Conservation (phyloP, 2,888 invertebrate genomes). For the Tortrix viridana region DNA sequence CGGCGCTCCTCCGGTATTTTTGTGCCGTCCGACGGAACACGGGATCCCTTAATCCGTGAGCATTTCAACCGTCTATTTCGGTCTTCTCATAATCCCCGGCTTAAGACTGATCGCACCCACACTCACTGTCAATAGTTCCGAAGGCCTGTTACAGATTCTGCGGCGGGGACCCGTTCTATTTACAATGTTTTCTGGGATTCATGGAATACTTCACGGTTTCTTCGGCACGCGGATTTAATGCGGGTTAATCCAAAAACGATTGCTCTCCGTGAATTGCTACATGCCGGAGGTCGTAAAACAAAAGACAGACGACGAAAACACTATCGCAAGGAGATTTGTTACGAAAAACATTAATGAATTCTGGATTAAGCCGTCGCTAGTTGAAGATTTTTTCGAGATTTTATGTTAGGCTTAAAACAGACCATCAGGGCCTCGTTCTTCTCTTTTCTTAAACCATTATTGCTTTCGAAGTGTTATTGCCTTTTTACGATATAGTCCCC, state of each 20-base stretch:
- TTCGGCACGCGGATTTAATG: constrained; percentile 62
- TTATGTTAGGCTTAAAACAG: constrained; percentile 12
- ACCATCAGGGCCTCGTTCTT: not conserved
- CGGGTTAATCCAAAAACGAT: constrained; percentile 65
- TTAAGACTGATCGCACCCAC: constrained; percentile 84
- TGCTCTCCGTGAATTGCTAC: constrained; percentile 57
- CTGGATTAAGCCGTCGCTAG: constrained; percentile 22
- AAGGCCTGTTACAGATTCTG: constrained; percentile 79
- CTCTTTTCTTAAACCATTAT: not conserved
- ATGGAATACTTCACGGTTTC: constrained; percentile 76
- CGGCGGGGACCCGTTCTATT: constrained; percentile 76
- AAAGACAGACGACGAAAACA: constrained; percentile 31
- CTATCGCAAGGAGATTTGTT: constrained; percentile 31
- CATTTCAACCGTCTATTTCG: constrained; percentile 84
- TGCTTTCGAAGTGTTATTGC: not conserved
- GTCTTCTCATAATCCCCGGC: constrained; percentile 82
- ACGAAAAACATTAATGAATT: constrained; percentile 34
- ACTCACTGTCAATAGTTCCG: constrained; percentile 84
- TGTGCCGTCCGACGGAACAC: constrained; percentile 82
- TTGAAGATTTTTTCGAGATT: constrained; percentile 11
- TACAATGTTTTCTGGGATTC: constrained; percentile 65
- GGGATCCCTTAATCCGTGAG: constrained; percentile 81
- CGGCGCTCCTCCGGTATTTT: constrained; percentile 81
- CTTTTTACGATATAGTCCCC: no score
- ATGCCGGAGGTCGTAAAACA: constrained; percentile 31